Base-by-base conservation (phyloP, 2,113 vertebrate species). In the Dunckerocampus dactyliophorus region DNA sequence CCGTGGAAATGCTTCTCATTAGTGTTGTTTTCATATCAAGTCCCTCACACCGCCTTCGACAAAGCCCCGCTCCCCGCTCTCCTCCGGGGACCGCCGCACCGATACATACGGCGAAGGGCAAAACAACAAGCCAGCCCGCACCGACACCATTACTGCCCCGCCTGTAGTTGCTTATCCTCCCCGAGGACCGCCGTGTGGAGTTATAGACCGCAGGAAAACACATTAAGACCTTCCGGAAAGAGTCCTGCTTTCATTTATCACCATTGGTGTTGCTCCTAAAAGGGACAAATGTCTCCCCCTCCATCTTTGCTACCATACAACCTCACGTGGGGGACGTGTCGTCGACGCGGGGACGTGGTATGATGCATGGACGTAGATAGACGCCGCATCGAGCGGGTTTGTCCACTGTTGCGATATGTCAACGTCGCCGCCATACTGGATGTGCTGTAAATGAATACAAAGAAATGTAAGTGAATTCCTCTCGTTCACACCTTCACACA, bases 21-120 rank as follows among this genome's bases (percentile, higher is more conserved):
- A 89, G 88, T 88, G 87, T 83, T 89, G 85, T 88, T 88, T 88
- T 89, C 87, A 87, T 88, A 86, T 86, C 85, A 88, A 88, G 85
- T 87, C 86, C 84, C 85, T 81, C 79, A 86, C 87, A 89, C 87
- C 85, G 88, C 85, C 84, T 87, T 43, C 87, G 87, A 88, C 85
- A 85, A 88, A 88, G 82, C 85, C 80, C 39, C 58, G 81, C 83
- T 85, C 85, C 82, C 83, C 67, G 81, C 62, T 71, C 74, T 87
- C 88, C 88, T 85, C 66, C 1, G 88, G 87, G 31, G 88, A 88
- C 81, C 77, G 66, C 71, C 74, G 77, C 85, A 85, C 86, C 82
- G 84, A 85, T 78, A 86, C 83, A 69, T 77, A 85, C 83, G 71
- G 85, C 75, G 64, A 77, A 85, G 84, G 82, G 84, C 39, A 43